Evolutionary conservation across 2,888 invertebrate genomes (phyloP), one percentile per base, ranked within the genome.

Genomic region (Watsonalla binaria): DNA sequence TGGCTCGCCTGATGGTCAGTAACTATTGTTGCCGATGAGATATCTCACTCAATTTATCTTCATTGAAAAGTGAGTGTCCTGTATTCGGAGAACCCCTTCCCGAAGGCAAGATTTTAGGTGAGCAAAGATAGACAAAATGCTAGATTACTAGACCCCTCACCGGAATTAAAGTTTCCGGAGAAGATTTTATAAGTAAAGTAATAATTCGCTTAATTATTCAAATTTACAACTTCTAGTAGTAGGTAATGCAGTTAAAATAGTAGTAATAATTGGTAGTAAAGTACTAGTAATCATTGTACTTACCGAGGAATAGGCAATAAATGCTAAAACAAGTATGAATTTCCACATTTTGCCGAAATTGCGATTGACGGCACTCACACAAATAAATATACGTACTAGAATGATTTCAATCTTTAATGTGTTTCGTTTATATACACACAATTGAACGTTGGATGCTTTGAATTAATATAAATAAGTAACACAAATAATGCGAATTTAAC

Each of bases 301-400:
- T 56, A 74, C 74, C 47, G 54, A 57, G 33, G 51, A 58, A 54
- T 57, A 56, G 24, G 55, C 54, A 42, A 59, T 61, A 15, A 70
- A 11, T 48, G 57, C 56, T 9, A 62, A 54, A 7, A 62, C 15
- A 9, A 65, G 48, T 15, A 61, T 46, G 51, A 63, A 54, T 49
- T 53, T 53, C 56, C 61, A 58, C 62, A 64, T 63, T 35, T 51
- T 53, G 37, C 6, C 14, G 5, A 49, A 39, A 49, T 14, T 33
- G 2, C 9, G 9, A 8, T 37, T 37, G 37, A 13, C 39, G 9
- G 2, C 39, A 15, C 49, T 8, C 15, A 14, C 37, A 15, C 37
- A 15, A 7, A 42, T 42, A 42, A 42, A 6, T 42, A 11, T 5
- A 8, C 6, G 42, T 5, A 11, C 5, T 0, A 5, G 0, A 42